Percentiles rank a stretch among this genome's conserved stretches.
These are phyloP conservation scores for Papilio polytes DNA, from an alignment of 1,140 invertebrate genomes.

Conservation along the genomic window DNA sequence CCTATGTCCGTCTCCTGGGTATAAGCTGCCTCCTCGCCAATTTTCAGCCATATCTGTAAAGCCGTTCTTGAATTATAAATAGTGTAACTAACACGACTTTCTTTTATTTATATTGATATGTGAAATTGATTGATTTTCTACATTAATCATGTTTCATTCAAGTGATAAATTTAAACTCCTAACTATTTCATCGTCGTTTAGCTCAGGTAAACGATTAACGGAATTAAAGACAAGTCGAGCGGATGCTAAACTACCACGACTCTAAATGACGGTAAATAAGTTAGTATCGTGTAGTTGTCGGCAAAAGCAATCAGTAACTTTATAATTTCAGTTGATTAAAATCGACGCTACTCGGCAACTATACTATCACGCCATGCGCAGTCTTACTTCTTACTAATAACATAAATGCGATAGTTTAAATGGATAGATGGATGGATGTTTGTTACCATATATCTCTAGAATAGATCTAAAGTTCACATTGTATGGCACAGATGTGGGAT, in stretches of 20 bases:
- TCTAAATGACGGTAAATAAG: conserved; percentile 18
- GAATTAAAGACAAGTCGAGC: conserved; percentile 2
- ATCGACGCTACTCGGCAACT: background rate
- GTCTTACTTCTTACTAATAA: background rate
- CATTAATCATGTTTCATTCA: background rate
- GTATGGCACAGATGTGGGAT: too few relatives aligned
- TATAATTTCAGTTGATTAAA: conserved; percentile 30
- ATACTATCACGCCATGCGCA: background rate
- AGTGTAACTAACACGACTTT: too few relatives aligned
- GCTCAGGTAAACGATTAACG: conserved; percentile 7
- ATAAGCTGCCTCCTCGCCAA: too few relatives aligned
- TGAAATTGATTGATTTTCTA: background rate
- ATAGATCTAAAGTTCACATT: too few relatives aligned
- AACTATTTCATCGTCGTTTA: conserved; percentile 4
- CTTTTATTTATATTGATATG: background rate
- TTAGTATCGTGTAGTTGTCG: conserved; percentile 8
- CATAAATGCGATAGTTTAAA: too few relatives aligned
- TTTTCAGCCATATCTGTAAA: too few relatives aligned
- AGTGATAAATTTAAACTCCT: background rate
- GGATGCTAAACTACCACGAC: background rate
- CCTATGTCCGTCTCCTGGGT: too few relatives aligned
- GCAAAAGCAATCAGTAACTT: conserved; percentile 28
- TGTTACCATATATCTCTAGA: too few relatives aligned
- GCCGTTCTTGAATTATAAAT: too few relatives aligned
- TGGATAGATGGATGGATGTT: too few relatives aligned